Evolutionary conservation across 2,113 vertebrate species (phyloP).

Genomic region (Prionailurus bengalensis): DNA sequence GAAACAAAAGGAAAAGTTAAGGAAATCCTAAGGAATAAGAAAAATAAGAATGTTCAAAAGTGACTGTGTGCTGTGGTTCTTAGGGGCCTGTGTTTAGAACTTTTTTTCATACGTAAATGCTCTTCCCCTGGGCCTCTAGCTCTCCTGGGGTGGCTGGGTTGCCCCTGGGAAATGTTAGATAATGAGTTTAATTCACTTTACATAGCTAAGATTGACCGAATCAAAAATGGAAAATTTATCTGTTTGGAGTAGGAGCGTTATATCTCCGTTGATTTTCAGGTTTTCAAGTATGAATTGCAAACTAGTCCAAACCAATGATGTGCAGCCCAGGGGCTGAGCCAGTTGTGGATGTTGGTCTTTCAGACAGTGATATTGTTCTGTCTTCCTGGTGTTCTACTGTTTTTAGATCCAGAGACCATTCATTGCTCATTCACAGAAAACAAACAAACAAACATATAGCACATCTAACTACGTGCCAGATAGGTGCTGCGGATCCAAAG

Average conservation of each 20-base stretch:
- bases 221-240: neutral
- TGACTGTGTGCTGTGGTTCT: neutral
- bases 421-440: neutral
- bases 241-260: neutral
- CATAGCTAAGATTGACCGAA: neutral
- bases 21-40: neutral
- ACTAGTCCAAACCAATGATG: neutral
- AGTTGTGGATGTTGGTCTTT: neutral
- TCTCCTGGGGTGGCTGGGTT: too few relatives aligned
- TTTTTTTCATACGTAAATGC: neutral
- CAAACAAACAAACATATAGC: too few relatives aligned
- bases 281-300: neutral
- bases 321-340: neutral
- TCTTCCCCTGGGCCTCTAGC: neutral
- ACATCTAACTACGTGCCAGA: neutral
- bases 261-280: neutral
- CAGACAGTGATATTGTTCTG: neutral
- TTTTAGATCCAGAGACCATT: neutral
- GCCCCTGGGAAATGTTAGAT: neutral
- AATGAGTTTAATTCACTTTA: neutral
- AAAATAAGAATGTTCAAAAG: neutral
- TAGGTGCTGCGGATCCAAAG: neutral
- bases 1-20: neutral
- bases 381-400: neutral
- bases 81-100: neutral